A percentile compares a stretch with the other conserved stretches of the same genome.
Evolutionary conservation across 2,888 invertebrate genomes (phyloP).

Genomic region (Ennomos quercinarius): DNA sequence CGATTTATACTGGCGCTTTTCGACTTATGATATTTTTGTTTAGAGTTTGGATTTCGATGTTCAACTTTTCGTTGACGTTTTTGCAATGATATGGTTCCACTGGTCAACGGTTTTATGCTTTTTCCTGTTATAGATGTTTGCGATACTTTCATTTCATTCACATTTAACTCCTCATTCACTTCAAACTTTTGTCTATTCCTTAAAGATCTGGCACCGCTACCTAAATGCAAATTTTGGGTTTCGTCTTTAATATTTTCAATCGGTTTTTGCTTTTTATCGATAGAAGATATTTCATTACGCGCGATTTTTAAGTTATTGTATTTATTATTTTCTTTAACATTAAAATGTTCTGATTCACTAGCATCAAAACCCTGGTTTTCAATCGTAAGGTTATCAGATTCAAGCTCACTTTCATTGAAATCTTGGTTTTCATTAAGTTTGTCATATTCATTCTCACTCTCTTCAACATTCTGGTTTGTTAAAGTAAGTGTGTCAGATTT

Average conservation of each 20-base stretch:
- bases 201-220: not conserved
- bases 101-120: not conserved
- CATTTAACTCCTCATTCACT: not conserved
- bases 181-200: constrained; percentile 5
- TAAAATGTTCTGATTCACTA: not conserved
- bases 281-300: too few relatives aligned
- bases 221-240: not conserved
- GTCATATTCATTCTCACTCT: too few relatives aligned
- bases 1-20: too few relatives aligned
- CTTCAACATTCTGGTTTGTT: too few relatives aligned
- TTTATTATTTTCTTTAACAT: not conserved
- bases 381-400: constrained; percentile 7
- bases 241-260: not conserved
- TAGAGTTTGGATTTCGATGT: too few relatives aligned
- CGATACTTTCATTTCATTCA: not conserved
- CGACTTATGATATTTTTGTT: too few relatives aligned
- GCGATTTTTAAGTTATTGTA: not conserved
- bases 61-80: too few relatives aligned
- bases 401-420: too few relatives aligned
- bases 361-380: constrained; percentile 10
- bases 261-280: too few relatives aligned
- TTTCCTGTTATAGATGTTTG: not conserved
- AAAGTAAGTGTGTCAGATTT: too few relatives aligned
- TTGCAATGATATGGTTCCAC: too few relatives aligned
- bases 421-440: too few relatives aligned